These are phyloP conservation scores for Lycocerus yunnanus DNA, from an alignment of 2,888 invertebrate species.

Conservation along the genomic window DNA sequence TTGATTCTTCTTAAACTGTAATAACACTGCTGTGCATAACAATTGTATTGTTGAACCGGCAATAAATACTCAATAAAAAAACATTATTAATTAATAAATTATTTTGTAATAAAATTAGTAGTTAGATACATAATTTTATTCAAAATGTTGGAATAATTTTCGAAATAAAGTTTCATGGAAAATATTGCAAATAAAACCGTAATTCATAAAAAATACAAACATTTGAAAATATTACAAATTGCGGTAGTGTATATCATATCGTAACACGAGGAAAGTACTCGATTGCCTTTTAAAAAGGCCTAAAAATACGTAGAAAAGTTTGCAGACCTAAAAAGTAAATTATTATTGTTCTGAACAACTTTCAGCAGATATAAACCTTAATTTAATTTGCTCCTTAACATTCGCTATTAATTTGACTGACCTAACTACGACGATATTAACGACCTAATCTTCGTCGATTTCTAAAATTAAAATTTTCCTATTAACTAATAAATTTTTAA, in stretches of 20 bases:
- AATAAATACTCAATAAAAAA: too few relatives aligned
- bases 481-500: too few relatives aligned
- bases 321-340: not conserved
- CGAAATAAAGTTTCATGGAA: too few relatives aligned
- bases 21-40: too few relatives aligned
- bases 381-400: not conserved
- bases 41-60: too few relatives aligned
- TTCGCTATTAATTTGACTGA: not conserved
- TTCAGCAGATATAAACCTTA: not conserved
- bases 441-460: too few relatives aligned
- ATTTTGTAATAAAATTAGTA: too few relatives aligned
- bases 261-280: not conserved
- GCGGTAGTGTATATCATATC: not conserved
- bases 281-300: not conserved
- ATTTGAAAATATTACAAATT: not conserved
- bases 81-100: too few relatives aligned
- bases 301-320: not conserved
- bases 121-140: too few relatives aligned
- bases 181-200: too few relatives aligned
- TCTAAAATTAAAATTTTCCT: too few relatives aligned
- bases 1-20: too few relatives aligned
- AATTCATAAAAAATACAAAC: not conserved
- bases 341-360: not conserved
- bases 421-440: not conserved
- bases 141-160: not conserved